Evolutionary conservation across 2,113 vertebrate species (phyloP), one percentile per base, ranked within the genome.

Genomic region (Globicephala melas): DNA sequence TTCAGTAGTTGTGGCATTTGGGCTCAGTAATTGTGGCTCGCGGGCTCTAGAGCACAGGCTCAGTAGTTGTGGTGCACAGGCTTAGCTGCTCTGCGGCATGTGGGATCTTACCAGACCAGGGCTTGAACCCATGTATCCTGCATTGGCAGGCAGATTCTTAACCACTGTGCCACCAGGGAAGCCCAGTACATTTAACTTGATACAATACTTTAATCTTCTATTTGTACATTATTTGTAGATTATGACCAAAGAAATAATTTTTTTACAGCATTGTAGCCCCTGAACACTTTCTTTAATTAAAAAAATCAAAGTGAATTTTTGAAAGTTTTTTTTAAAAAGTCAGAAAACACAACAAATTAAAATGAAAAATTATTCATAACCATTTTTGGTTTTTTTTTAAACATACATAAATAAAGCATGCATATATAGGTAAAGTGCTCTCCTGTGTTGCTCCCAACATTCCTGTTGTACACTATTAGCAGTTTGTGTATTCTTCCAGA

Each of bases 261-360:
- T 62, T 87, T 70, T 94, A 47, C 38, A 94, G 53, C 80, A 25
- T 12, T 60, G 7, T 26, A 88, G 38, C 18, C 36, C 50, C 84
- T 88, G 33, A 80, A 70, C 70, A 60, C 38, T 68, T 58, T 50
- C 25, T 53, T 84, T 84, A 73, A 53, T 87, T 85, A 83, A 83
- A 92, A 73, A 81, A n/a, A 81, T 58, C 77, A 67, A 67, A 93
- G 81, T 85, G 60, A 85, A 53, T 41, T 65, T 93, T 84, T 77
- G 33, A 41, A 93, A 65, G 6, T 41, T 60, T 47, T 58, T 58
- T 21, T 11, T 5, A 62, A 62, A 76, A 85, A 92, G 20, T 53
- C 14, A 50, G 36, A 62, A 85, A 76, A 85, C 53, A 89, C 58
- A 92, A 44, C 65, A 44, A 62, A 73, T 82, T 92, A n/a, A 92